A percentile compares a stretch with the other conserved stretches of the same genome.
Evolutionary conservation across 2,797 vertebrate species (phyloP).

Genomic region (Gymnothorax reevesii): DNA sequence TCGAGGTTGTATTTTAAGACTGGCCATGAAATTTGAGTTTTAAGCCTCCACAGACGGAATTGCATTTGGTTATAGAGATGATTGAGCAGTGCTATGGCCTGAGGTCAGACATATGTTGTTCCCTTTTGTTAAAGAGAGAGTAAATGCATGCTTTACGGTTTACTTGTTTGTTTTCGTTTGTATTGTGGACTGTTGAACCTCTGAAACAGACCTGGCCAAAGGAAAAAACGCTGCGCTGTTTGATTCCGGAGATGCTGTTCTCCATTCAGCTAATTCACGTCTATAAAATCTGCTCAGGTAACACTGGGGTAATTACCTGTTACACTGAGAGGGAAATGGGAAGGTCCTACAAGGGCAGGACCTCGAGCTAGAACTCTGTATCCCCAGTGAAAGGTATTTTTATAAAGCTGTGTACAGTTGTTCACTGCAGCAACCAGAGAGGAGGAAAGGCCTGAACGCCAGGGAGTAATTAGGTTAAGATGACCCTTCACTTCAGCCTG

Average conservation of each 20-base stretch:
- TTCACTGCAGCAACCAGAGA: neutral
- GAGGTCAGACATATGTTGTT: conserved; percentile 18
- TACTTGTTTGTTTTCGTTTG: neutral
- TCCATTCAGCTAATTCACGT: conserved; percentile 57
- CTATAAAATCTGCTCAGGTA: conserved; percentile 56
- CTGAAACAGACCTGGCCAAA: neutral
- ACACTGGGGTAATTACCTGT: conserved; percentile 43
- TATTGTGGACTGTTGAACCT: neutral
- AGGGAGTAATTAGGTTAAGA: conserved; percentile 47
- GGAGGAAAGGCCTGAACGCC: conserved; percentile 26
- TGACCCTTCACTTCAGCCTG: conserved; percentile 38
- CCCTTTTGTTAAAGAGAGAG: neutral
- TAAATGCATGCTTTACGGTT: neutral
- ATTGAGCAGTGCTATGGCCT: neutral
- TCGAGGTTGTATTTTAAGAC: neutral
- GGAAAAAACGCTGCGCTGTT: conserved; percentile 40
- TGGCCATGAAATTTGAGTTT: neutral
- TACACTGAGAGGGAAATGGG: conserved; percentile 19
- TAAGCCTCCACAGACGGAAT: neutral
- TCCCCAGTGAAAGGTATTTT: conserved; percentile 27
- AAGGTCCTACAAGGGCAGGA: conserved; percentile 12
- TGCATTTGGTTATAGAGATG: neutral
- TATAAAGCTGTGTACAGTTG: conserved; percentile 28
- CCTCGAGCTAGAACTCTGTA: conserved; percentile 44
- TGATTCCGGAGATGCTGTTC: conserved; percentile 52